These are phyloP conservation scores for Rhadina sibilatrix DNA, from an alignment of 2,113 vertebrate species.

Conservation along the genomic window DNA sequence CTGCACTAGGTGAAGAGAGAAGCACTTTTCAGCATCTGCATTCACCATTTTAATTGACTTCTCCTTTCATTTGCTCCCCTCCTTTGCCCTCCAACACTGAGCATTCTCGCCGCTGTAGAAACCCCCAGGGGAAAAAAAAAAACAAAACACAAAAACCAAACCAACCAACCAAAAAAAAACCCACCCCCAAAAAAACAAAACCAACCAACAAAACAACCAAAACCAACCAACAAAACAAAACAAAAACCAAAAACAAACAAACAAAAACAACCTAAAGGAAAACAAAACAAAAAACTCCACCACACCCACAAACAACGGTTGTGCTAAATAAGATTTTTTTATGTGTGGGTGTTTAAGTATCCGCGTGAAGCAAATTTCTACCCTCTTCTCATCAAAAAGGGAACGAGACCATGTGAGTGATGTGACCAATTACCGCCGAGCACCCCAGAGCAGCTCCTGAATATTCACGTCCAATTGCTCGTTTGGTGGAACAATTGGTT, in stretches of 20 bases:
- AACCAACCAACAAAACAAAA: neutral
- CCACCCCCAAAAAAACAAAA: neutral
- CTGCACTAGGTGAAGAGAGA: neutral
- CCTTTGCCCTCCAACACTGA: neutral
- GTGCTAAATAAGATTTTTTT: constrained; percentile 31
- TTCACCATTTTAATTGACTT: neutral
- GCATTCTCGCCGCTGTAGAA: neutral
- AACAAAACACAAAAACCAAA: neutral
- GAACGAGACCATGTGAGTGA: constrained; percentile 38
- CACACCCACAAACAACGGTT: neutral
- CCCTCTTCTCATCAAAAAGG: constrained; percentile 37
- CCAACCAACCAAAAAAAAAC: too few species aligned
- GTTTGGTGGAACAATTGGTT: constrained; percentile 50
- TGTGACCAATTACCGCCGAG: constrained; percentile 38
- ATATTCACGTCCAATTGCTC: constrained; percentile 39
- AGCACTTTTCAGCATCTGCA: neutral
- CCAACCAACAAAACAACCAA: neutral
- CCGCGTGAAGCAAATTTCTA: neutral
- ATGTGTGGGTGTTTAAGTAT: constrained; percentile 30
- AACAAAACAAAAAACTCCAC: too few species aligned
- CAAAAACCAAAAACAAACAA: neutral
- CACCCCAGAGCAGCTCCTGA: constrained; percentile 38
- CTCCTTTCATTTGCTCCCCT: neutral
- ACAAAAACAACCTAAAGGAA: neutral
- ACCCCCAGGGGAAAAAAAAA: neutral